A percentile compares a stretch with the other conserved stretches of the same genome.
These are phyloP conservation scores for Mastigias papua DNA, from an alignment of 30 jellyfish, hydroid and myxozoan genomes.

Conservation along the genomic window DNA sequence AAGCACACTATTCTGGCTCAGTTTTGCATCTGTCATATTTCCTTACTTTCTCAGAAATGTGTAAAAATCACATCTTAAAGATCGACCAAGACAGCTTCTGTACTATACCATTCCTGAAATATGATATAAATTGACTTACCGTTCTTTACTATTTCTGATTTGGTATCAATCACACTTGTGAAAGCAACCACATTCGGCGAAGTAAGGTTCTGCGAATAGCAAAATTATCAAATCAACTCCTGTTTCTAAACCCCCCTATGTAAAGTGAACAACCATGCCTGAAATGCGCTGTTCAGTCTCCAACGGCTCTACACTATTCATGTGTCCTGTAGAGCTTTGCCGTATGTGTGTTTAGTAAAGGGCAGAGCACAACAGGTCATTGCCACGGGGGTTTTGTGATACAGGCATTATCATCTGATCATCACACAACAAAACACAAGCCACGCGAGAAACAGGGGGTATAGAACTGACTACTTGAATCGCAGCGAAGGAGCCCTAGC, in stretches of 20 bases:
- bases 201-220: too few relatives aligned
- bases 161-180: too few relatives aligned
- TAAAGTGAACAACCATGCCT: neutral
- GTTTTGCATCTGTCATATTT: too few relatives aligned
- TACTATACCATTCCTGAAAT: too few relatives aligned
- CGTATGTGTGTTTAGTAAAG: neutral
- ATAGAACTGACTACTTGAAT: neutral
- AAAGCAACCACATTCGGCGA: too few relatives aligned
- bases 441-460: neutral
- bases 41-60: too few relatives aligned
- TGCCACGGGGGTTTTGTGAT: conserved; percentile 1
- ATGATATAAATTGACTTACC: too few relatives aligned
- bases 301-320: neutral
- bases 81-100: too few relatives aligned
- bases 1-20: too few relatives aligned
- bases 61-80: too few relatives aligned
- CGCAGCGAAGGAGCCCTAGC: neutral
- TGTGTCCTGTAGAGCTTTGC: neutral
- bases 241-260: neutral
- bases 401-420: neutral
- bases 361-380: neutral
- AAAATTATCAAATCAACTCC: too few relatives aligned
- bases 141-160: too few relatives aligned
- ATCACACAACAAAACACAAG: neutral
- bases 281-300: neutral